Evolutionary conservation across 1,140 invertebrate species (phyloP), one percentile per base, ranked within the genome.

Genomic region (Camponotus vicinus): DNA sequence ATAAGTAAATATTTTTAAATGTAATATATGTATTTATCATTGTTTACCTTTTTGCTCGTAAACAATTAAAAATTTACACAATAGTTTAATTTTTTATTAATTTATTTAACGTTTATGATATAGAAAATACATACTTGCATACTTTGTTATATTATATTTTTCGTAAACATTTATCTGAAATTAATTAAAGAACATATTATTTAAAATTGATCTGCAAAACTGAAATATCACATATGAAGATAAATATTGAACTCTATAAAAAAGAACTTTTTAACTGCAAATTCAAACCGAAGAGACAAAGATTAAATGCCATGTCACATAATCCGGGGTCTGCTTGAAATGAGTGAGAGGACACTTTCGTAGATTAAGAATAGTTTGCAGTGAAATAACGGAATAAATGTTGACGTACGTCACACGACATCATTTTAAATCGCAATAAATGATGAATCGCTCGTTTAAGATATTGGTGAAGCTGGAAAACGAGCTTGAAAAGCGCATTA

Each of bases 281-380:
- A 45, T 49, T 45, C 27, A 34, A 63, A 82, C 32, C 2, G 27
- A 27, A 4, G 37, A 32, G 40, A 49, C 79, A 49, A 37, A 75
- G 40, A 61, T 73, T 73, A 73, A 71, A 21, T 18, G 37, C 8
- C 40, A 13, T 37, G 42, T 83, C 69, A 55, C 27, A 61, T 40
- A 49, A 75, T 75, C 75, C n/a, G 37, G 32, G 18, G 2, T 45
- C 40, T 13, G 55, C 40, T 71, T 59, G 32, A 73, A 45, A 61
- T 49, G 69, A 69, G 75, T 83, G 79, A 75, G 69, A 42, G n/a
- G 40, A 69, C 69, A 75, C 69, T 83, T 49, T 73, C 40, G 69
- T 75, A 75, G 69, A 83, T 83, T 83, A 45, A 73, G 55, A n/a
- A 73, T 57, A 63, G 69, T 83, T 75, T 83, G 79, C 40, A 49